Base-by-base conservation (phyloP, 2,888 invertebrate genomes). In the Embidobia sp. region DNA sequence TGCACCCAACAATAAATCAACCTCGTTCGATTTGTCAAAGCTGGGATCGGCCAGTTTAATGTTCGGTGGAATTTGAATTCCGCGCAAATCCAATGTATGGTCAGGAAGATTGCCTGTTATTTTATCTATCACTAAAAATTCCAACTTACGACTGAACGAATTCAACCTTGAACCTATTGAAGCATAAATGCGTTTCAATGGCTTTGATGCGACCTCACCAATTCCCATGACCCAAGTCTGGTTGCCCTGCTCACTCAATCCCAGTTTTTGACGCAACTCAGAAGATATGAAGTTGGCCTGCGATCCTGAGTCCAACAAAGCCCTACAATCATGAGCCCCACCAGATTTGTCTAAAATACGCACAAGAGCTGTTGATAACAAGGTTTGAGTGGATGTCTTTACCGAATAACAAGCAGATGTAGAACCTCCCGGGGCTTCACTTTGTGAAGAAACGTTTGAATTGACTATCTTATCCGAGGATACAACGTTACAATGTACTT, bases 1-100 rank as follows among this genome's bases (percentile, higher is more conserved):
- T 7, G 29, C 33, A 3, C 61, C 48, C 8, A 61, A n/a, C 4
- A 61, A 18, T n/a, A 40, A n/a, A 31, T 64, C 64, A 1, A 64
- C 18, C 13, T 27, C 19, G 3, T 16, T 15, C 5, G 37, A 6
- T 5, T 6, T 3, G 11, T 40, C 5, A 16, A 40, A 49, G 4
- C 11, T 8, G 1, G 51, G 49, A 29, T 64, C 63, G 1, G 63
- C 63, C 0, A 64, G 49, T 1, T 18, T 7, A 18, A 64, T 31
- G 16, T 64, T 51, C 0, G 35, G 4, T 15, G 51, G 40, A 27
- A 37, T 15, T 2, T 13, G 6, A 37, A 37, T n/a, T 13, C 6
- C 4, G 10, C 15, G 6, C 5, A 15, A n/a, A 15, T 37, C 15
- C 15, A 37, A n/a, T 8, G 11, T 15, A 13, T 6, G 6, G 6